Evolutionary conservation across 2,113 vertebrate genomes (phyloP), one percentile per base, ranked within the genome.

Genomic region (Bufo bufo): DNA sequence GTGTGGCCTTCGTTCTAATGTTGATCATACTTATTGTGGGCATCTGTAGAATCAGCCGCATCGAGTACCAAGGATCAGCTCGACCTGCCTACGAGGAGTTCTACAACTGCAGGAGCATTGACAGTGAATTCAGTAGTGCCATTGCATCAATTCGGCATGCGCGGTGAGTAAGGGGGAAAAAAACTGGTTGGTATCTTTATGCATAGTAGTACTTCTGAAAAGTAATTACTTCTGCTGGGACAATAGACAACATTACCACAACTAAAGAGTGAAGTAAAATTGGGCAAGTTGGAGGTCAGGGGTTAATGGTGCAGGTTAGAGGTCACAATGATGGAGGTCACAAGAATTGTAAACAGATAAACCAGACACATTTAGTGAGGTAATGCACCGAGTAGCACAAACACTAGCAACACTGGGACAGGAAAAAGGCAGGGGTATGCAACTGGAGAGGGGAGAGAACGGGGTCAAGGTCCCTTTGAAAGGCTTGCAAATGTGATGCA

Each of bases 41-140:
- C 0, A 99, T 99, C 91, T 99, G 98, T 85, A 98, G 98, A 92
- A 99, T 99, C 95, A 99, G 98, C 93, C 98, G 98, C 90, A 99
- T 99, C 0, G 98, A 99, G 91, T 99, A 99, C 94, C 98, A 99
- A 94, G 98, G 98, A 90, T 99, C 98, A 0, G 97, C 98, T 17
- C 92, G 97, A 81, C 97, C 98, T 0, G 97, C 97, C 90, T 99
- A 99, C 0, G 97, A 99, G 90, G 98, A 99, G 83, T 99, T 99
- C 90, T 99, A 99, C 95, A 99, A 99, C 95, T 99, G 98, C 45
- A 96, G 98, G 91, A 99, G 98, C 95, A 99, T 99, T 0, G 98
- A 99, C 95, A 98, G 97, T 61, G 98, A 99, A 92, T 98, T 99
- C 93, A 99, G 97, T 90, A 98, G 94, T 0, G 97, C 98, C 75